Conservation (phyloP, 2,888 invertebrate species). For the Chymomyza amoena region DNA sequence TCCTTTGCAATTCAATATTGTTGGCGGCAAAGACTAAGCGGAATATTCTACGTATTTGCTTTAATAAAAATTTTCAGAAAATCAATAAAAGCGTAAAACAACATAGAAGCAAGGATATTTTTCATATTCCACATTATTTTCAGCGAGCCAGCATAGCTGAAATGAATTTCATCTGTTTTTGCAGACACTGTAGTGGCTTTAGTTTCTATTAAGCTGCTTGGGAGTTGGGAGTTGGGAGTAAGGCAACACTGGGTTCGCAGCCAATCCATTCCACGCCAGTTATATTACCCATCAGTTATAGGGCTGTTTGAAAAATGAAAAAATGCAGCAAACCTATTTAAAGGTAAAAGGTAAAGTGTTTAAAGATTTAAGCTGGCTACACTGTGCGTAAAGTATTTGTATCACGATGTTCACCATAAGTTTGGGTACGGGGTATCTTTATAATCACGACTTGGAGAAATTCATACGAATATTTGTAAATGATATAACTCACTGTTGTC, state of each 20-base stretch:
- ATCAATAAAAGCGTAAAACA: conserved; percentile 48
- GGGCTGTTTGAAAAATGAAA: background rate
- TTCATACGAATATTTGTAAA: too few relatives aligned
- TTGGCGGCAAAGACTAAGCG: background rate
- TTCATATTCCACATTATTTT: conserved; percentile 16
- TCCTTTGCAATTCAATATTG: conserved; percentile 49
- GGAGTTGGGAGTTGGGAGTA: background rate
- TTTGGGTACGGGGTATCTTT: too few relatives aligned
- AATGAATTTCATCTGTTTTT: background rate
- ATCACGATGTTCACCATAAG: too few relatives aligned
- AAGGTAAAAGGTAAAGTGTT: background rate
- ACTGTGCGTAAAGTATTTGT: conserved; percentile 11
- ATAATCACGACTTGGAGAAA: too few relatives aligned
- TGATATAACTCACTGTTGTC: too few relatives aligned
- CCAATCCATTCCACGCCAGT: background rate
- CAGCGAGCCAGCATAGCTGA: too few relatives aligned
- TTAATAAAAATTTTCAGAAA: conserved; percentile 69
- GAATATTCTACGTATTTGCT: conserved; percentile 69
- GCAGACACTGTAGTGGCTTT: background rate
- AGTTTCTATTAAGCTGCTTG: background rate
- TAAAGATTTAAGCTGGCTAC: background rate
- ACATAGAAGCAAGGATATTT: conserved; percentile 25
- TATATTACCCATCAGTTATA: background rate
- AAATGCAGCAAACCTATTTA: background rate
- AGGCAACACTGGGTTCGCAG: background rate